Evolutionary conservation across 2,888 invertebrate species (phyloP).

Genomic region (Candidula unifasciata): DNA sequence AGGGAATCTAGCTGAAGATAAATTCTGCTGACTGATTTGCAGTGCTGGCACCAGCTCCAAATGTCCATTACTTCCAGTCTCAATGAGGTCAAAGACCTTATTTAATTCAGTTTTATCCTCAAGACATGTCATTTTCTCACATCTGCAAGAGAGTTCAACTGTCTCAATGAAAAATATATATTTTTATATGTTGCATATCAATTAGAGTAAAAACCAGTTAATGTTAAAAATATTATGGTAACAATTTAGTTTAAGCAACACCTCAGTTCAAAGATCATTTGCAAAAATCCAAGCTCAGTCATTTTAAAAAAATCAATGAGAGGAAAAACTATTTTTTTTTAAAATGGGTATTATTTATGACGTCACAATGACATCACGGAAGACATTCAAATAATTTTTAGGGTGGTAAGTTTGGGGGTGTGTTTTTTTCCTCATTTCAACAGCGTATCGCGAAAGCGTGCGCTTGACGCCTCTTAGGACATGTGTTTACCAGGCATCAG

Average conservation of each 20-base stretch:
- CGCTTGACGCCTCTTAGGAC: too few relatives aligned
- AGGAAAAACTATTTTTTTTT: too few relatives aligned
- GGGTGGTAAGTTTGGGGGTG: too few relatives aligned
- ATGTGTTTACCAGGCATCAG: too few relatives aligned
- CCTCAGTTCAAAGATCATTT: background rate
- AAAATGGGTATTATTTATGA: too few relatives aligned
- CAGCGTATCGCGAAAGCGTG: too few relatives aligned
- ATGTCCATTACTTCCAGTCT: slow-evolving; percentile 60
- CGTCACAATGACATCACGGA: too few relatives aligned
- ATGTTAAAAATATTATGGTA: background rate
- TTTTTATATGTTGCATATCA: background rate
- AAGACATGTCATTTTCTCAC: slow-evolving; percentile 6
- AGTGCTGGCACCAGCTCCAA: slow-evolving; percentile 58
- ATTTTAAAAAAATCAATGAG: background rate
- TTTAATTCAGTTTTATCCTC: slow-evolving; percentile 22
- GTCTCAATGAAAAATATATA: too few relatives aligned
- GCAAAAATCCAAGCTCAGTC: background rate
- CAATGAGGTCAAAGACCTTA: slow-evolving; percentile 58
- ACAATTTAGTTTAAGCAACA: background rate
- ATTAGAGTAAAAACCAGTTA: background rate
- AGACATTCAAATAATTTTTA: too few relatives aligned
- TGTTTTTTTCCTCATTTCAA: too few relatives aligned
- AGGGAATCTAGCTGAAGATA: slow-evolving; percentile 36
- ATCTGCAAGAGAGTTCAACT: background rate
- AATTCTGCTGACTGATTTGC: slow-evolving; percentile 36